phyloP scores from a whole-genome alignment of 2,888 invertebrate species.

The Papilio protenor region DNA sequence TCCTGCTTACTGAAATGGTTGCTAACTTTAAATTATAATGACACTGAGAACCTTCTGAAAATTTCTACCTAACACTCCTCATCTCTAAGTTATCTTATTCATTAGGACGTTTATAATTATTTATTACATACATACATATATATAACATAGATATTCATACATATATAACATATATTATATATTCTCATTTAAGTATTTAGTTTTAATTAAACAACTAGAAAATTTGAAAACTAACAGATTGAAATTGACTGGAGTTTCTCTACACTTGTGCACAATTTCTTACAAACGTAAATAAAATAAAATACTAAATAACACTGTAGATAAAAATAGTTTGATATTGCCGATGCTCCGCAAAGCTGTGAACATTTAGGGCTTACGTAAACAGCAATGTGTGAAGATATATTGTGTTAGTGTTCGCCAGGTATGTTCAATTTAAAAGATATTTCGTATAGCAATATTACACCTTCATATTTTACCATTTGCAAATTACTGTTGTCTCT shows the following conservation, averaged over 20 bases:
- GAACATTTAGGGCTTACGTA: slow-evolving; percentile 34
- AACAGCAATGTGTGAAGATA: slow-evolving; percentile 31
- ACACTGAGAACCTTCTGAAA: too few species aligned
- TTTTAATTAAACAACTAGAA: background rate
- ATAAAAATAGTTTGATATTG: slow-evolving; percentile 28
- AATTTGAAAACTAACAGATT: background rate
- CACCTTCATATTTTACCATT: slow-evolving; percentile 30
- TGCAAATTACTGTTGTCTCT: slow-evolving; percentile 36
- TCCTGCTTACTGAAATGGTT: too few species aligned
- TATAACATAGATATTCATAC: too few species aligned
- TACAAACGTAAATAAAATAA: background rate
- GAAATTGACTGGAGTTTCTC: background rate
- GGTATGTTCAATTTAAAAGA: slow-evolving; percentile 29
- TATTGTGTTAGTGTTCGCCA: slow-evolving; percentile 2
- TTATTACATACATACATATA: too few species aligned
- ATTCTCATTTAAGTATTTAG: too few species aligned
- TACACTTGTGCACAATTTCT: background rate
- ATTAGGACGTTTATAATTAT: too few species aligned
- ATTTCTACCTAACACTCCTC: too few species aligned
- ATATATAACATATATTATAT: too few species aligned
- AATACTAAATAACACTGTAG: slow-evolving; percentile 10
- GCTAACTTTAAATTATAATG: too few species aligned
- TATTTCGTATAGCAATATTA: slow-evolving; percentile 23
- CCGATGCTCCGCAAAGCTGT: slow-evolving; percentile 18
- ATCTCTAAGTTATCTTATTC: too few species aligned